phyloP scores from a whole-genome alignment of 2,888 invertebrate genomes.

The Flexamia atlantica region DNA sequence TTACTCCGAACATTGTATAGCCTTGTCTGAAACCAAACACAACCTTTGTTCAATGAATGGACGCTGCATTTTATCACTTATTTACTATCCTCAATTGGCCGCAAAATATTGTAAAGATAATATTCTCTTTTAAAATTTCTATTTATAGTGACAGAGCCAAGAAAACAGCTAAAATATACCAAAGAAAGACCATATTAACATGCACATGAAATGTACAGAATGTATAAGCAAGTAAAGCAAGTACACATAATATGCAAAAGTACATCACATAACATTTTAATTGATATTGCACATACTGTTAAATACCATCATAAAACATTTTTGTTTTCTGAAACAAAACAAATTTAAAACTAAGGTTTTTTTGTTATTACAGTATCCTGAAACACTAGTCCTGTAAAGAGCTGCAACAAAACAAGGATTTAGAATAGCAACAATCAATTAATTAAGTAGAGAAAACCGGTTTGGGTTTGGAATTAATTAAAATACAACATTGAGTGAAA shows the following conservation, averaged over 20 bases:
- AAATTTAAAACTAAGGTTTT: slow-evolving; percentile 1
- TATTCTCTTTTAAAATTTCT: not conserved
- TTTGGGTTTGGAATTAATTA: too few species aligned
- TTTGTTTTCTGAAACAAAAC: not conserved
- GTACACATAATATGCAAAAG: too few species aligned
- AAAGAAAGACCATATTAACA: too few species aligned
- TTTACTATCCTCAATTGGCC: slow-evolving; percentile 4
- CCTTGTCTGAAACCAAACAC: slow-evolving; percentile 86
- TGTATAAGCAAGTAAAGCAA: too few species aligned
- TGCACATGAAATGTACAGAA: too few species aligned
- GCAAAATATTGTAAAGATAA: slow-evolving; percentile 62
- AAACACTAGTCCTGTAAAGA: not conserved
- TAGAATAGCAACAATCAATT: not conserved
- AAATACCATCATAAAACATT: not conserved
- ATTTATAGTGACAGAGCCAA: slow-evolving; percentile 22
- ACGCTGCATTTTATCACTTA: slow-evolving; percentile 23
- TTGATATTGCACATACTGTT: too few species aligned
- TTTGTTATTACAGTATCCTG: not conserved
- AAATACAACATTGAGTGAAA: too few species aligned
- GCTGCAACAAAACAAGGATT: not conserved
- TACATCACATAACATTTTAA: too few species aligned
- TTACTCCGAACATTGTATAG: slow-evolving; percentile 91
- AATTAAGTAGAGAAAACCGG: too few species aligned
- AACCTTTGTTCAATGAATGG: slow-evolving; percentile 57
- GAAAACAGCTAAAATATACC: too few species aligned